These are phyloP conservation scores for Thripadectes ignobilis DNA, from an alignment of 2,797 vertebrate species.

Conservation along the genomic window DNA sequence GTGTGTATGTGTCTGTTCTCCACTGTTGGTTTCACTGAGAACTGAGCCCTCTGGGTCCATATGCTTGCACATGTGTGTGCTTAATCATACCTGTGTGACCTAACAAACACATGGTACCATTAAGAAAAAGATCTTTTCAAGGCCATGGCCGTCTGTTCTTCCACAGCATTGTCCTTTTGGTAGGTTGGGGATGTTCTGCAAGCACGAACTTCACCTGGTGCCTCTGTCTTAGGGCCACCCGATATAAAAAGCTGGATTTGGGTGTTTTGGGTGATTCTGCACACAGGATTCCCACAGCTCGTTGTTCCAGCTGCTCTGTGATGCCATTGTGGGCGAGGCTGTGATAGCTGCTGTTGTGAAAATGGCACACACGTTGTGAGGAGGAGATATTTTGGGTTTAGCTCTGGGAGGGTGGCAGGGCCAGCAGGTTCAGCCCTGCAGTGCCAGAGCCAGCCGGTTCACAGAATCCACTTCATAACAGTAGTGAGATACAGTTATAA, in stretches of 20 bases:
- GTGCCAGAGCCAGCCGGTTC: background rate
- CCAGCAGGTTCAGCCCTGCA: accelerated
- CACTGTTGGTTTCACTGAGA: background rate
- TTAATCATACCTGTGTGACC: background rate
- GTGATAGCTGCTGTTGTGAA: background rate
- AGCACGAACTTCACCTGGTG: background rate
- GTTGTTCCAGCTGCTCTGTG: background rate
- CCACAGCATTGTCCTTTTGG: accelerated
- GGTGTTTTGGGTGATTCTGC: background rate
- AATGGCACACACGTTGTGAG: accelerated
- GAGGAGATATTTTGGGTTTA: background rate
- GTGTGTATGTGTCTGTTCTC: background rate
- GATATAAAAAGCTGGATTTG: background rate
- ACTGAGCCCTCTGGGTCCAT: background rate
- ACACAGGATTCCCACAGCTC: background rate
- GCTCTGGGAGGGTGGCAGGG: background rate
- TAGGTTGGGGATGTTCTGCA: background rate
- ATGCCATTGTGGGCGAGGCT: background rate
- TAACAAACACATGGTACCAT: background rate
- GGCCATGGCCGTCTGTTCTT: background rate
- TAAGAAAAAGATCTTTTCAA: background rate
- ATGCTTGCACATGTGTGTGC: background rate
- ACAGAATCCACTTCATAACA: background rate
- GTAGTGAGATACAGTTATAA: background rate
- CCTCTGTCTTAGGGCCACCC: background rate